Percentiles rank a stretch among this genome's conserved stretches.
Conservation (phyloP, 2,888 invertebrate genomes). For the Eupithecia abbreviata region DNA sequence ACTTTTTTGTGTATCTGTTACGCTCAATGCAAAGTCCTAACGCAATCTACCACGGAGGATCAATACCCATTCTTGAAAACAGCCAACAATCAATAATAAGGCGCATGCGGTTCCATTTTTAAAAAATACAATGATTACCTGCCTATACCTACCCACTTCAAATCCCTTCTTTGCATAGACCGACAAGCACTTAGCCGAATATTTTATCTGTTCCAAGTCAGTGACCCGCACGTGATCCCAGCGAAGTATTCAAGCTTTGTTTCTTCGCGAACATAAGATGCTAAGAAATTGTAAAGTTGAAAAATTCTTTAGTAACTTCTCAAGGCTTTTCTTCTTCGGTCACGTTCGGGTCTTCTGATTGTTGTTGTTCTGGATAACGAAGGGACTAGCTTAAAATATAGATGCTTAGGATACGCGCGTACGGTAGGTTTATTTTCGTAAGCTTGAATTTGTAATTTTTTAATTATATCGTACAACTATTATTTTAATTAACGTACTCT, state of each 20-base stretch:
- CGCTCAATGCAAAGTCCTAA: no score
- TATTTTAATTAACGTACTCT: no score
- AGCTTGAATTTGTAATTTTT: no score
- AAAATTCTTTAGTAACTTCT: background rate
- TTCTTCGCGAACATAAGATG: slow-evolving; percentile 3
- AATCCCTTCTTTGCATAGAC: background rate
- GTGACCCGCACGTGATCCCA: slow-evolving; percentile 32
- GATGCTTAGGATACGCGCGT: background rate
- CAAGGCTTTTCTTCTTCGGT: background rate
- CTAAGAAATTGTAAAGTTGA: background rate
- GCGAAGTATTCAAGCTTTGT: slow-evolving; percentile 9
- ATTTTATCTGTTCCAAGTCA: slow-evolving; percentile 45
- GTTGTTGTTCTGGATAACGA: background rate
- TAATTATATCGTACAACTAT: no score
- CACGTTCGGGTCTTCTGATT: background rate
- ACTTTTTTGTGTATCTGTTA: no score
- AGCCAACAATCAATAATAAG: no score
- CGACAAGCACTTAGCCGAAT: background rate
- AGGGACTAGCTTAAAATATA: background rate
- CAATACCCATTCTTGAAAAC: no score
- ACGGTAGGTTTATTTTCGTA: no score
- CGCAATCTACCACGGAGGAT: no score
- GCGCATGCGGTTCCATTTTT: no score
- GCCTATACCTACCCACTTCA: background rate
- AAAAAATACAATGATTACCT: no score